These are phyloP conservation scores for Stenodera caucasica DNA, from an alignment of 2,888 invertebrate genomes.

Conservation along the genomic window DNA sequence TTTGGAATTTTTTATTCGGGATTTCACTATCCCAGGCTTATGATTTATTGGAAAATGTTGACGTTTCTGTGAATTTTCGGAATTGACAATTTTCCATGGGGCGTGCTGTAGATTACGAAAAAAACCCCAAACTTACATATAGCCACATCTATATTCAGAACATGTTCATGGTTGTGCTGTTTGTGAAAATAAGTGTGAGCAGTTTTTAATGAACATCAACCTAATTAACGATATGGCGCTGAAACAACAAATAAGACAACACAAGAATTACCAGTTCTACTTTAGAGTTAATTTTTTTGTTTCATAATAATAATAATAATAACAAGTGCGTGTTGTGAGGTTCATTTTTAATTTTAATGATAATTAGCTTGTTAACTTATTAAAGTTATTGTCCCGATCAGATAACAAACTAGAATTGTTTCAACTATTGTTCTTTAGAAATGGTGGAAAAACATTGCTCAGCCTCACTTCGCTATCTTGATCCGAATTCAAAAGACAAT, in stretches of 20 bases:
- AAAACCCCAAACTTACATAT: no score
- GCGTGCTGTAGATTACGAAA: no score
- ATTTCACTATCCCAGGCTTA: no score
- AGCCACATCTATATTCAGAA: background rate
- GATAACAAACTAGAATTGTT: background rate
- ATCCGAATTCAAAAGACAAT: no score
- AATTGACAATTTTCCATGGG: no score
- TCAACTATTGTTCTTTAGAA: background rate
- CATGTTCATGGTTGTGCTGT: background rate
- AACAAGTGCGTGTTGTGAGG: background rate
- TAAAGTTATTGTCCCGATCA: slow-evolving; percentile 4
- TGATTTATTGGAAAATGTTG: no score
- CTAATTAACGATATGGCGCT: slow-evolving; percentile 5
- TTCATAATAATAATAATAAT: background rate
- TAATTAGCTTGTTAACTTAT: slow-evolving; percentile 8
- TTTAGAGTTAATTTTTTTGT: background rate
- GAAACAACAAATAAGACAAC: slow-evolving; percentile 5
- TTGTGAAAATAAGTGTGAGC: slow-evolving; percentile 1
- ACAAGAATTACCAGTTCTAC: slow-evolving; percentile 6
- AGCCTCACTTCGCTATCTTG: background rate
- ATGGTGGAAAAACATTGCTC: background rate
- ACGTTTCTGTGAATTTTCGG: no score
- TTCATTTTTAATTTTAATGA: background rate
- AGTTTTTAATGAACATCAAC: slow-evolving; percentile 1
- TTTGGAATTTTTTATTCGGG: no score